Evolutionary conservation across 1,140 invertebrate species (phyloP), one percentile per base, ranked within the genome.

Genomic region (Phenacoccus solenopsis): DNA sequence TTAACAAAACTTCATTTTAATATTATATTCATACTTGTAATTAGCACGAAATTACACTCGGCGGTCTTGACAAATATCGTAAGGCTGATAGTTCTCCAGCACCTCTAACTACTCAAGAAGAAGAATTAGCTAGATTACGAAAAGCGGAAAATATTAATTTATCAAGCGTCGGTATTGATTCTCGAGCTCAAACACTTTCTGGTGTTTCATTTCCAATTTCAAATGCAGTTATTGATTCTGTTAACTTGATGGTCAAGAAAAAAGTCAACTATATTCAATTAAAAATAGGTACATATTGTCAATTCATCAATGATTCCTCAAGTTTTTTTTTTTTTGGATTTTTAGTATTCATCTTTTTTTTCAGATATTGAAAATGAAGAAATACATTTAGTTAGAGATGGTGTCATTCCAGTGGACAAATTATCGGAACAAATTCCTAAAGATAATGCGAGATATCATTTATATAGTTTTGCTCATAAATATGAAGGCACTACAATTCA

Each of bases 201-300:
- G 94, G 95, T 21, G 87, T 99, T 22, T 84, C 88, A 1, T 98
- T 98, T 79, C 96, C 97, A 27, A 84, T 98, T n/a, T 70, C 68
- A 35, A 22, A 71, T 28, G 74, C 79, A 70, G 84, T 88, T 76
- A 80, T 89, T 78, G 79, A 82, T 72, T 59, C 74, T 80, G 81
- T 74, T 85, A 87, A 73, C 80, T 82, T 73, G 83, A 88, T 73
- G 84, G 59, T 38, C 16, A 70, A 57, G 9, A 73, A 70, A 61
- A 57, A 71, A 68, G 49, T 72, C 27, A 73, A 90, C 76, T 91
- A 91, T 78, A 82, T 90, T 74, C 88, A 90, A 77, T 85, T 91
- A 77, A 86, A 83, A 79, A 90, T 90, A 76, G 84, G 86, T 83
- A 74, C 77, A 27, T 73, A 7, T 24, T 69, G 27, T 20, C 7